These are phyloP conservation scores for Drosophila sordidula DNA, from an alignment of 2,888 invertebrate species.

Conservation along the genomic window DNA sequence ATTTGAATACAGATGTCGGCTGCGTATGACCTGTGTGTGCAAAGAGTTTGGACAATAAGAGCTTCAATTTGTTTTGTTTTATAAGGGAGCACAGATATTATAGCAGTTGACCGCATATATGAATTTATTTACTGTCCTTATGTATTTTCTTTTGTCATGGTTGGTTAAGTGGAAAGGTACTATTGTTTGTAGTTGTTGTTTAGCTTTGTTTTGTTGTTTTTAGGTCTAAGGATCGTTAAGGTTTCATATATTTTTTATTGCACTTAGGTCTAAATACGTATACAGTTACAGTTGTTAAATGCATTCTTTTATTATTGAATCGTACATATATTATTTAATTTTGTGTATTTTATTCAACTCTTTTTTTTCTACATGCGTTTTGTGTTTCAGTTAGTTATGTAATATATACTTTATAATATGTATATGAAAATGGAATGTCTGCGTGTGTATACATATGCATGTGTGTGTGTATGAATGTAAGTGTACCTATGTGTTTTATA, in stretches of 20 bases:
- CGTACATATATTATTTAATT: slow-evolving; percentile 38
- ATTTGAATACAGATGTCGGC: slow-evolving; percentile 61
- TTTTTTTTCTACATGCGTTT: slow-evolving; percentile 34
- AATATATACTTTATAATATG: slow-evolving; percentile 26
- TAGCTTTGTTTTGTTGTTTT: slow-evolving; percentile 38
- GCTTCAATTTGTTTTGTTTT: neutral
- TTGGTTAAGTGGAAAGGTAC: slow-evolving; percentile 70
- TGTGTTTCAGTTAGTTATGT: slow-evolving; percentile 17
- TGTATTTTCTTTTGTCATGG: slow-evolving; percentile 35
- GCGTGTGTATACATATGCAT: slow-evolving; percentile 17
- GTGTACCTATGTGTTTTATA: slow-evolving; percentile 40
- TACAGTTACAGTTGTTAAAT: slow-evolving; percentile 72
- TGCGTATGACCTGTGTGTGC: neutral
- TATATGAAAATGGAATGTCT: slow-evolving; percentile 52
- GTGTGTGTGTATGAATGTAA: slow-evolving; percentile 9
- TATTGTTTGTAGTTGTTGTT: slow-evolving; percentile 67
- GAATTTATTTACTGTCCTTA: slow-evolving; percentile 11
- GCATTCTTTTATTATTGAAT: slow-evolving; percentile 48
- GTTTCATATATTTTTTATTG: slow-evolving; percentile 58
- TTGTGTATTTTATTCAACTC: slow-evolving; percentile 37
- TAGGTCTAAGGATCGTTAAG: slow-evolving; percentile 44
- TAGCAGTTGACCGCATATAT: neutral
- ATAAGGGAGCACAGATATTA: neutral
- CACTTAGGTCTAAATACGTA: slow-evolving; percentile 73
- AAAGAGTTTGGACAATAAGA: slow-evolving; percentile 1